A percentile compares a stretch with the other conserved stretches of the same genome.
Conservation (phyloP, 1,140 invertebrate genomes). For the Diorhabda carinulata region DNA sequence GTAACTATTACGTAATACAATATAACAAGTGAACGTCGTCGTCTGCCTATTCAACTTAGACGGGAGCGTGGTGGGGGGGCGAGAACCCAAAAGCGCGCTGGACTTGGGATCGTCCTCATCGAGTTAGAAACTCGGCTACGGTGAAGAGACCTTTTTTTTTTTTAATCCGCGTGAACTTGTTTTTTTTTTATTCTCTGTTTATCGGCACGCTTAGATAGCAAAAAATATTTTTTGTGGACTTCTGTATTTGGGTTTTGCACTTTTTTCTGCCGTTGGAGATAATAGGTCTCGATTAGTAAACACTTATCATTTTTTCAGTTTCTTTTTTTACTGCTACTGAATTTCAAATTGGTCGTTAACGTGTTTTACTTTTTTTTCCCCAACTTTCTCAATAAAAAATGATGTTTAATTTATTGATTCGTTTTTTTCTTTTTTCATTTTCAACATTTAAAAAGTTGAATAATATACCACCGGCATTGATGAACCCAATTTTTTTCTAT, state of each 20-base stretch:
- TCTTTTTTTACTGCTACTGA: constrained; percentile 3
- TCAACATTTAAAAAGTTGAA: no score
- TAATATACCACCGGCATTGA: no score
- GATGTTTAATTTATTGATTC: no score
- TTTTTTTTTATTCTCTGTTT: constrained; percentile 6
- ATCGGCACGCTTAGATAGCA: constrained; percentile 17
- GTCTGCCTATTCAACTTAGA: constrained; percentile 23
- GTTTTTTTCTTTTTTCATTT: no score
- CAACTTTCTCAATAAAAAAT: no score
- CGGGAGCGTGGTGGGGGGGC: constrained; percentile 15
- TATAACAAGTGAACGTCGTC: constrained; percentile 34
- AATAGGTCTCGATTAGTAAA: constrained; percentile 6
- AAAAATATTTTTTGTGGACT: constrained; percentile 20
- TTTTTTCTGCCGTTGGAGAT: constrained; percentile 4
- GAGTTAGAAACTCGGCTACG: neutral
- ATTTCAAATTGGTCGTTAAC: neutral
- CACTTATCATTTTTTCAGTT: constrained; percentile 4
- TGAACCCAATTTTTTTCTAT: no score
- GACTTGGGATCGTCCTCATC: constrained; percentile 11
- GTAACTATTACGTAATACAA: constrained; percentile 36
- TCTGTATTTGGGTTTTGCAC: constrained; percentile 21
- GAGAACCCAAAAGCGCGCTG: constrained; percentile 13
- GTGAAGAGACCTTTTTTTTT: constrained; percentile 15
- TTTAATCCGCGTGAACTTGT: constrained; percentile 10
- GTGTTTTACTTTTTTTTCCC: no score